phyloP scores from a whole-genome alignment of 2,113 vertebrate genomes.

The Rhagologus leucostigma region DNA sequence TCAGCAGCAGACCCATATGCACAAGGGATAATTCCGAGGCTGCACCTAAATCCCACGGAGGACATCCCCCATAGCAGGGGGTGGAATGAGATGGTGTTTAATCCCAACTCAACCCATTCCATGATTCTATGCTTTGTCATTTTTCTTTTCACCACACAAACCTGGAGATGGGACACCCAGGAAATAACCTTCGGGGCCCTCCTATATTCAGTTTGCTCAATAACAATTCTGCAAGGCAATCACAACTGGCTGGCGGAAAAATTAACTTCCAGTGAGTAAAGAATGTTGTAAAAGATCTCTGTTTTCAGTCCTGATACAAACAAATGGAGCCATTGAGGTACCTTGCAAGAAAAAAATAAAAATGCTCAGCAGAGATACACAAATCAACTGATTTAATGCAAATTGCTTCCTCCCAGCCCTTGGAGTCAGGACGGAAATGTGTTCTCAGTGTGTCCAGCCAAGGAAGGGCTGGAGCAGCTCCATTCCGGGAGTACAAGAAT shows the following conservation, averaged over 20 bases:
- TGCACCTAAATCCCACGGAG: not conserved
- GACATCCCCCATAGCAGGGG: not conserved
- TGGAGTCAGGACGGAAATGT: not conserved
- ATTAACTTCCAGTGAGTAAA: not conserved
- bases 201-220: not conserved
- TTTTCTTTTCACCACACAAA: not conserved
- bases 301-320: not conserved
- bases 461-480: not conserved
- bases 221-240: not conserved
- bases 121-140: not conserved
- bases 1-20: not conserved
- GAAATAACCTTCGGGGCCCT: not conserved
- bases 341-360: not conserved
- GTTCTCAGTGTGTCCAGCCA: not conserved
- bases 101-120: not conserved
- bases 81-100: not conserved
- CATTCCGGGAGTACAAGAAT: not conserved
- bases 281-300: not conserved
- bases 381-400: not conserved
- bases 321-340: not conserved
- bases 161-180: accelerated
- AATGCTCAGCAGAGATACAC: not conserved
- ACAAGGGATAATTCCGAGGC: not conserved
- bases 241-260: not conserved
- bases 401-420: not conserved